phyloP scores from a whole-genome alignment of 1,140 invertebrate species.

The Lordiphosa clarofinis region DNA sequence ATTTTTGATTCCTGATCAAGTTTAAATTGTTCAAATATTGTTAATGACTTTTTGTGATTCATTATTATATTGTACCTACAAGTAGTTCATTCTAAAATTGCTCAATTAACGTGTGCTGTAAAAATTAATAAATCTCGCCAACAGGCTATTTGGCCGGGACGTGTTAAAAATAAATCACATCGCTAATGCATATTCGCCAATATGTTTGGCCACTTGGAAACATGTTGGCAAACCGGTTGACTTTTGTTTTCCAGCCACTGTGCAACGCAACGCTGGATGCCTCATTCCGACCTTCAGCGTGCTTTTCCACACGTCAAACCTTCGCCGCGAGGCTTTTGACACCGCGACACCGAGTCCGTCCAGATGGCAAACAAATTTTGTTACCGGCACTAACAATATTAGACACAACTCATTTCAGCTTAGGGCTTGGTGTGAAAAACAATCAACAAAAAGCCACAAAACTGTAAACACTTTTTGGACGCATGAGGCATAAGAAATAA shows the following conservation, averaged over 20 bases:
- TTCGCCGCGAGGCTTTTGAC: constrained; percentile 42
- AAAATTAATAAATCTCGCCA: constrained; percentile 6
- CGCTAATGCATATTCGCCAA: constrained; percentile 6
- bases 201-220: too few species aligned
- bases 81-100: constrained; percentile 3
- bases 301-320: constrained; percentile 25
- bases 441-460: constrained; percentile 23
- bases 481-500: constrained; percentile 28
- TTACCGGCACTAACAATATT: constrained; percentile 57
- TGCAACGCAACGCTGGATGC: constrained; percentile 35
- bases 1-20: not conserved
- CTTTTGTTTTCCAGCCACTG: constrained; percentile 12
- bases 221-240: constrained; percentile 26
- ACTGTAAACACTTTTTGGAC: constrained; percentile 49
- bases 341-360: constrained; percentile 19
- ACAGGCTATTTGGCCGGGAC: constrained; percentile 21
- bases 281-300: constrained; percentile 45
- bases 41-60: not conserved
- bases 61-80: not conserved
- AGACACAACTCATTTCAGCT: constrained; percentile 61
- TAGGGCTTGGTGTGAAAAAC: constrained; percentile 47
- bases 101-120: constrained; percentile 5
- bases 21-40: not conserved
- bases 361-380: constrained; percentile 63
- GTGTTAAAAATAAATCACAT: constrained; percentile 35